These are phyloP conservation scores for Lycocorax pyrrhopterus DNA, from an alignment of 2,113 vertebrate genomes.

Conservation along the genomic window DNA sequence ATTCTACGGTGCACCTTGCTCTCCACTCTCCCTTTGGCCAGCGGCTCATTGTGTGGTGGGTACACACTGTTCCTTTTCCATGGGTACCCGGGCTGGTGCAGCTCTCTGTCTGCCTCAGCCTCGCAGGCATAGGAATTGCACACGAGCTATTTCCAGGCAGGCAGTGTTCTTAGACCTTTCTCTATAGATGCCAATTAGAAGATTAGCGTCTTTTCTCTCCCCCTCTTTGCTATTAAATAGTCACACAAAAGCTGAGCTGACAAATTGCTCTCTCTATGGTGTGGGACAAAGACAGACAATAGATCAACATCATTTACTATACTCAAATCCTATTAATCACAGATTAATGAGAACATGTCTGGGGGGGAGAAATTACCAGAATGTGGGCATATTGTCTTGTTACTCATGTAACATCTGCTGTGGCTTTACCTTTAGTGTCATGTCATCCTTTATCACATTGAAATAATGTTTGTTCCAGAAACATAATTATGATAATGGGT, in stretches of 20 bases:
- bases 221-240: conserved; percentile 79
- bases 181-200: conserved; percentile 79
- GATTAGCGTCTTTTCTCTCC: conserved; percentile 78
- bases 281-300: conserved; percentile 80
- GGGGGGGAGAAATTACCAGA: conserved; percentile 78
- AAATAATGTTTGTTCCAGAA: conserved; percentile 82
- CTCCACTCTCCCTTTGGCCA: neutral
- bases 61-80: neutral
- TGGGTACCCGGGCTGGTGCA: neutral
- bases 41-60: neutral
- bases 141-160: conserved; percentile 54
- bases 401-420: conserved; percentile 80
- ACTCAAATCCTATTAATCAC: conserved; percentile 82
- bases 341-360: conserved; percentile 83
- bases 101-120: neutral
- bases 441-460: conserved; percentile 82
- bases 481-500: conserved; percentile 82
- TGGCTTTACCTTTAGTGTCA: conserved; percentile 76
- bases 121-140: conserved; percentile 73
- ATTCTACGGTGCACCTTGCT: neutral
- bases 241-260: conserved; percentile 80
- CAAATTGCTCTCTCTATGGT: conserved; percentile 78
- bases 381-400: conserved; percentile 74
- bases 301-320: conserved; percentile 82
- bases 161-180: conserved; percentile 70